Conservation (phyloP, 2,888 invertebrate genomes). For the Drosophila peninsularis region DNA sequence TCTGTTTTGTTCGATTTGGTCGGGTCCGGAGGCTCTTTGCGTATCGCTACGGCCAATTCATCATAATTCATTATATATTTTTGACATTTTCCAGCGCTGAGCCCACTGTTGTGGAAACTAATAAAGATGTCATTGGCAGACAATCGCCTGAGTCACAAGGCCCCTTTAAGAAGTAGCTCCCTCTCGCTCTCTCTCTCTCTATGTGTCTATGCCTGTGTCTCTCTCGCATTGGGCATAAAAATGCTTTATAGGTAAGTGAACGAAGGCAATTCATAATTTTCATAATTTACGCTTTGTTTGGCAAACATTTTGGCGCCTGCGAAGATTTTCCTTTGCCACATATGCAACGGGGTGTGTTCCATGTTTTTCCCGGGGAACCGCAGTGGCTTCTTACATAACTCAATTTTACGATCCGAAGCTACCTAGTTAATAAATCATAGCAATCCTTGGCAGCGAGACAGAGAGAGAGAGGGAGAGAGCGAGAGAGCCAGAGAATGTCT, state of each 20-base stretch:
- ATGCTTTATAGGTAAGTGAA: slow-evolving; percentile 60
- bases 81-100: slow-evolving; percentile 63
- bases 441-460: slow-evolving; percentile 32
- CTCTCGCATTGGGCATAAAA: slow-evolving; percentile 47
- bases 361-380: slow-evolving; percentile 56
- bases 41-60: slow-evolving; percentile 53
- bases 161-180: slow-evolving; percentile 33
- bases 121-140: slow-evolving; percentile 76
- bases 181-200: neutral
- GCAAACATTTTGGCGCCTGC: slow-evolving; percentile 75
- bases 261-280: slow-evolving; percentile 75
- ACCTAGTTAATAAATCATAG: slow-evolving; percentile 71
- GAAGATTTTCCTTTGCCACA: slow-evolving; percentile 57
- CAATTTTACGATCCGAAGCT: slow-evolving; percentile 68
- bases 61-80: slow-evolving; percentile 75
- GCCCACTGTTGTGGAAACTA: slow-evolving; percentile 74
- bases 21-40: slow-evolving; percentile 15
- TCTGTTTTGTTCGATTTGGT: slow-evolving; percentile 2
- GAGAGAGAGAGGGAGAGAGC: too few species aligned
- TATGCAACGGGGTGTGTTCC: slow-evolving; percentile 59
- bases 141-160: slow-evolving; percentile 44
- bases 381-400: too few species aligned
- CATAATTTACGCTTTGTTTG: slow-evolving; percentile 79
- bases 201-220: slow-evolving; percentile 4
- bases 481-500: neutral